phyloP scores from a whole-genome alignment of 1,140 invertebrate genomes.

The Pseudomyrmex dendroicus region DNA sequence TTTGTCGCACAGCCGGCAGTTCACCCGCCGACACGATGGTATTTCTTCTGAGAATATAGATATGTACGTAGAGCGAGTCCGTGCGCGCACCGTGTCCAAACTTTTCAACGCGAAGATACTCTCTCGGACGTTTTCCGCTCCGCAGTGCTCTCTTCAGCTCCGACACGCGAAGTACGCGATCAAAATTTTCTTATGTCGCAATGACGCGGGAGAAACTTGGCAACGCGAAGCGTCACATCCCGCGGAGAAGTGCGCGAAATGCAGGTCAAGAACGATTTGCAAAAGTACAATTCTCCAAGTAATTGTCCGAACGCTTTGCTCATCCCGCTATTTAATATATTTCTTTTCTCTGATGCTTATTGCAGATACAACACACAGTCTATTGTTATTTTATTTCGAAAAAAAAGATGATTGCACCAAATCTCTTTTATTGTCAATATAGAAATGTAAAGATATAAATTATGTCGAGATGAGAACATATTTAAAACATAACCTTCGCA shows the following conservation, averaged over 20 bases:
- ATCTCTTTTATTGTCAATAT: background rate
- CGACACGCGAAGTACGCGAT: constrained; percentile 7
- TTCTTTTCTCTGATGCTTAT: background rate
- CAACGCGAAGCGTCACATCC: constrained; percentile 14
- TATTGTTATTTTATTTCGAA: background rate
- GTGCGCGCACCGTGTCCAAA: constrained; percentile 12
- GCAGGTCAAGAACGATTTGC: constrained; percentile 16
- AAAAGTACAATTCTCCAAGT: constrained; percentile 2
- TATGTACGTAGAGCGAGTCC: background rate
- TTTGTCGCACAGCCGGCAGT: constrained; percentile 14
- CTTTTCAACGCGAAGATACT: constrained; percentile 1
- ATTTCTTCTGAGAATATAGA: constrained; percentile 8
- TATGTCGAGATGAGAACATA: background rate
- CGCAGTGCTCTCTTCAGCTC: background rate
- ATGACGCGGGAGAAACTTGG: background rate
- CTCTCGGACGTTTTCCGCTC: background rate
- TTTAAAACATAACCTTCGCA: background rate
- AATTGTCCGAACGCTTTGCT: background rate
- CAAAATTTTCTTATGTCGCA: constrained; percentile 26
- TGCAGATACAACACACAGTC: background rate
- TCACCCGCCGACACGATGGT: background rate
- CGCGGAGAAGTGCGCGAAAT: constrained; percentile 20
- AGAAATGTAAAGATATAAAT: background rate
- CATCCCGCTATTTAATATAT: background rate
- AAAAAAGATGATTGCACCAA: background rate